Percentiles rank a stretch among this genome's conserved stretches.
Evolutionary conservation across 2,113 vertebrate genomes (phyloP).

Genomic region (Cebus imitator): DNA sequence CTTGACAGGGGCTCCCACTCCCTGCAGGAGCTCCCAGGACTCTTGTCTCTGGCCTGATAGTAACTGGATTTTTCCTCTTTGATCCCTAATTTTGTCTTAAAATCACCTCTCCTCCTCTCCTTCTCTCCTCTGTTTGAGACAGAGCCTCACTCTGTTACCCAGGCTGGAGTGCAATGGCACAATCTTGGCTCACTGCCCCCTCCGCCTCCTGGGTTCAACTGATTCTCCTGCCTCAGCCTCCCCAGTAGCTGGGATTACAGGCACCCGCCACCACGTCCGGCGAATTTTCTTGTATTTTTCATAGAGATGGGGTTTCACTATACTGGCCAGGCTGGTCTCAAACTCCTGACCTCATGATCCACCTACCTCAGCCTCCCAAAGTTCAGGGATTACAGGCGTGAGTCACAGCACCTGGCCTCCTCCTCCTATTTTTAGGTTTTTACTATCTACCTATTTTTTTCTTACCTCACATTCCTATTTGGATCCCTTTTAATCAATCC

Average conservation of each 20-base stretch:
- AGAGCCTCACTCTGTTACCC: rapidly evolving
- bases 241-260: too few relatives aligned
- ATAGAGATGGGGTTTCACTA: too few relatives aligned
- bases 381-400: too few relatives aligned
- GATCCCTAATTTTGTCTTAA: background rate
- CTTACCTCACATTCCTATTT: background rate
- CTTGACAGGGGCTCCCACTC: background rate
- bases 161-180: too few relatives aligned
- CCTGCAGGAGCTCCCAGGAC: background rate
- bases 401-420: too few relatives aligned
- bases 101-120: background rate
- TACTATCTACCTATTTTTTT: background rate
- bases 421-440: background rate
- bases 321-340: too few relatives aligned
- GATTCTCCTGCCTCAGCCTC: too few relatives aligned
- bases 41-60: background rate
- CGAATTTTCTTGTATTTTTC: too few relatives aligned
- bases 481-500: background rate
- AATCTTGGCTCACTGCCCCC: too few relatives aligned
- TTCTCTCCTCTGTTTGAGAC: background rate
- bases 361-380: too few relatives aligned
- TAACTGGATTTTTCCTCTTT: background rate
- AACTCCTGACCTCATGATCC: too few relatives aligned
- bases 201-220: too few relatives aligned
- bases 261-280: rapidly evolving